Percentiles rank a stretch among this genome's conserved stretches.
Conservation (phyloP, 2,113 vertebrate genomes). For the Gobius niger region DNA sequence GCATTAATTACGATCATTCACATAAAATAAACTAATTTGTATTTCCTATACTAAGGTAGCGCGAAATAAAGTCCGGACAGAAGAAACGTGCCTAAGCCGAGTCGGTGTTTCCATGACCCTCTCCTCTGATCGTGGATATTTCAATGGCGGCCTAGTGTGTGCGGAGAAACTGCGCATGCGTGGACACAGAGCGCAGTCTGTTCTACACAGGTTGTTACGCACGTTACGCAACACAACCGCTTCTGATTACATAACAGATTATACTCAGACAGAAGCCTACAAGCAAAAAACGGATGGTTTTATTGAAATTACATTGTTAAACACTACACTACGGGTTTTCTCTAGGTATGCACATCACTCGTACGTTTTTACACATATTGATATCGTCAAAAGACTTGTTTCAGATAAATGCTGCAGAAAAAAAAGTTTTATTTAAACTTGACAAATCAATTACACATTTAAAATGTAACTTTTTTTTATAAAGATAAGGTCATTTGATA, state of each 20-base stretch:
- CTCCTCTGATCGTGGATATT: conserved; percentile 53
- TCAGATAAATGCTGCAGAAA: no score
- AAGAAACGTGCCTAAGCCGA: conserved; percentile 46
- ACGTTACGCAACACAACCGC: conserved; percentile 65
- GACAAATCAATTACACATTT: no score
- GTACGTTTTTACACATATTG: no score
- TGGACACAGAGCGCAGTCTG: background rate
- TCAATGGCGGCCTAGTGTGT: conserved; percentile 72
- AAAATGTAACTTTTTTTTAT: no score
- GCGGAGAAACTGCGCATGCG: background rate
- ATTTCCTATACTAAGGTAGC: conserved; percentile 22
- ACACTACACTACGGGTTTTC: no score
- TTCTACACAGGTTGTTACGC: conserved; percentile 16
- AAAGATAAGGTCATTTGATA: no score
- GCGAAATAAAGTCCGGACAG: conserved; percentile 19
- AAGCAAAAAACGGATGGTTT: background rate
- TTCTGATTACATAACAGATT: conserved; percentile 69
- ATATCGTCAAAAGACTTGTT: no score
- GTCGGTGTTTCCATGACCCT: conserved; percentile 69
- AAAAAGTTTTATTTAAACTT: no score
- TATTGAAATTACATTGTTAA: no score
- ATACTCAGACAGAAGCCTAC: conserved; percentile 2
- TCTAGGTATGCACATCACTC: no score
- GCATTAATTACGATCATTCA: conserved; percentile 10
- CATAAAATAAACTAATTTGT: background rate